Evolutionary conservation across 2,888 invertebrate genomes (phyloP).

Genomic region (Spilosoma lubricipeda): DNA sequence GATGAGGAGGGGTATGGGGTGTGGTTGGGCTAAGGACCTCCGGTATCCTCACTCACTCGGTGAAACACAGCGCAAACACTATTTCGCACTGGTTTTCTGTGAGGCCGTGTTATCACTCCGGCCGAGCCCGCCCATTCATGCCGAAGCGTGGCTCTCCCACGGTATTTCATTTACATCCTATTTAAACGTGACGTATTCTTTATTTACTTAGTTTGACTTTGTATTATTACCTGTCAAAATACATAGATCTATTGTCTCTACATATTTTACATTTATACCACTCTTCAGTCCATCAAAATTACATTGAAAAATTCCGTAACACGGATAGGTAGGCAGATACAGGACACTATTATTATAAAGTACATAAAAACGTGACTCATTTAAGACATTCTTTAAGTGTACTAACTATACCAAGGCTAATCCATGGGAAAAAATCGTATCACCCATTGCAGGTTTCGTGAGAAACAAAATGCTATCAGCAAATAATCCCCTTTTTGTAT

Average conservation of each 20-base stretch:
- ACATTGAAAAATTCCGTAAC: neutral
- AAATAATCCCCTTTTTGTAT: constrained; percentile 15
- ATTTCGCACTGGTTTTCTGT: no score
- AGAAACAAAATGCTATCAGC: constrained; percentile 11
- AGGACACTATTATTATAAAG: neutral
- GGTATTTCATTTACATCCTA: rapidly evolving
- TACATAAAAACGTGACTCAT: neutral
- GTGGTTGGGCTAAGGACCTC: no score
- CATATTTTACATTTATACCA: neutral
- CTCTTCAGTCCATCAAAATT: neutral
- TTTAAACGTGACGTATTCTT: neutral
- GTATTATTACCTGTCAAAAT: neutral
- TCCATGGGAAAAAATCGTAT: constrained; percentile 3
- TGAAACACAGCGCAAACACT: no score
- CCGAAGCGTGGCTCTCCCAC: no score
- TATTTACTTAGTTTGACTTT: neutral
- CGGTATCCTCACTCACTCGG: no score
- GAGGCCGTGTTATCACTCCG: no score
- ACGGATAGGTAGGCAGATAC: neutral
- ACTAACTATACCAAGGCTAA: neutral
- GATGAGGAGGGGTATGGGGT: no score
- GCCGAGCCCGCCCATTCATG: no score
- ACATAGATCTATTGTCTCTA: no score
- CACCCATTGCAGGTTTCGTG: neutral
- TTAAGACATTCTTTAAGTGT: neutral